A percentile compares a stretch with the other conserved stretches of the same genome.
Evolutionary conservation across 2,113 vertebrate genomes (phyloP).

Genomic region (Solea solea): DNA sequence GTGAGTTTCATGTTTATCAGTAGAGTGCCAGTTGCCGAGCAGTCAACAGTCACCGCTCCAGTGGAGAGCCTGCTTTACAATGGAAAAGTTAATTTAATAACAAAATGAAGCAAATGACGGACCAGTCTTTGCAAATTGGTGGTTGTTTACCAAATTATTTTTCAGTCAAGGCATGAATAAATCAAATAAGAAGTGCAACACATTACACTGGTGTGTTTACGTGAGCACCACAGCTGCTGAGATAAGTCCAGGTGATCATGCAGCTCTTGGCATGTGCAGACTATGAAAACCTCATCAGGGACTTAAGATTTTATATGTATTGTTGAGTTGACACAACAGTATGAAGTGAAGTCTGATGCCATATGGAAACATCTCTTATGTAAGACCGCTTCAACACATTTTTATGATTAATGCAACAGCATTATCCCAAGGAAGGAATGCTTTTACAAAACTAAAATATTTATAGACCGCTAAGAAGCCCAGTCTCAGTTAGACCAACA

Average conservation of each 20-base stretch:
- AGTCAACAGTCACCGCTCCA: neutral
- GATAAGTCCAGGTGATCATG: neutral
- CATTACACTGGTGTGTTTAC: no score
- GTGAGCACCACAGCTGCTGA: no score
- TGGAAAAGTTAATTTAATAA: neutral
- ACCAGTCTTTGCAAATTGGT: no score
- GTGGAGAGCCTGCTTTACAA: neutral
- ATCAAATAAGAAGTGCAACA: no score
- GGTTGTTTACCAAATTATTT: no score
- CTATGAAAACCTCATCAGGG: neutral
- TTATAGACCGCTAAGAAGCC: neutral
- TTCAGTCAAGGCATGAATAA: no score
- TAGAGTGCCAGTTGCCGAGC: conserved; percentile 25
- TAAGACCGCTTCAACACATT: neutral
- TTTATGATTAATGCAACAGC: neutral
- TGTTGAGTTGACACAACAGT: neutral
- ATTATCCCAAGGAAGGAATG: conserved; percentile 1
- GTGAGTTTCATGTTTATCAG: conserved; percentile 16
- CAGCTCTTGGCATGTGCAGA: neutral
- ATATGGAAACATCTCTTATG: neutral
- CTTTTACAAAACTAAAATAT: conserved; percentile 24
- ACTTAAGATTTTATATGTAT: neutral
- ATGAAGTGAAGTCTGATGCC: neutral
- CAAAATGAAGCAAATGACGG: neutral
- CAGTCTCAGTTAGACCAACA: neutral